Evolutionary conservation across 2,113 vertebrate species (phyloP).

Genomic region (Myiozetetes cayanensis): DNA sequence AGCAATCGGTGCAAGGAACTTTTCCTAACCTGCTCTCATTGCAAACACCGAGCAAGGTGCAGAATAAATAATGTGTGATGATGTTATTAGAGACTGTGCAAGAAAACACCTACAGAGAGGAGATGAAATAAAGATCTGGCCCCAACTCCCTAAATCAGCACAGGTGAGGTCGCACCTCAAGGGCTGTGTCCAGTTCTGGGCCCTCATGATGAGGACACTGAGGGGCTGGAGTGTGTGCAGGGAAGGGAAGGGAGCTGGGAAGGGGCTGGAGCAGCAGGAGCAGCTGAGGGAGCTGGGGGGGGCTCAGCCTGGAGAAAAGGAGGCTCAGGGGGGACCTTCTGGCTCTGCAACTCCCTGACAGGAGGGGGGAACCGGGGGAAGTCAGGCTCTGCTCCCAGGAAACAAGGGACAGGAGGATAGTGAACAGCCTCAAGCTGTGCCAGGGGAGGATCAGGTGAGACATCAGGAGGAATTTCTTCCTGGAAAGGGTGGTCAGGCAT

Average conservation of each 20-base stretch:
- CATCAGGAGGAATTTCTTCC: fast-evolving
- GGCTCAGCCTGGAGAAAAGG: neutral
- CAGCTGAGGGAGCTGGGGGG: neutral
- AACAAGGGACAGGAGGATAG: fast-evolving
- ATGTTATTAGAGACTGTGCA: neutral
- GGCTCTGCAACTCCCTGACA: neutral
- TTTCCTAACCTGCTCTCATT: neutral
- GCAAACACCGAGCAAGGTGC: neutral
- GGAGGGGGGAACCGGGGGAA: fast-evolving
- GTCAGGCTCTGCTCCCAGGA: fast-evolving
- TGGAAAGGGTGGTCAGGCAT: fast-evolving
- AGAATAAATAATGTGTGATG: neutral
- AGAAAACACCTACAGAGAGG: neutral
- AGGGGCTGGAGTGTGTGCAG: fast-evolving
- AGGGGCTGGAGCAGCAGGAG: neutral
- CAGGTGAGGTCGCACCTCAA: neutral
- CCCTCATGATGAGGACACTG: neutral
- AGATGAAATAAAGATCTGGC: neutral
- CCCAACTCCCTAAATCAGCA: neutral
- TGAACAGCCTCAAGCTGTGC: fast-evolving
- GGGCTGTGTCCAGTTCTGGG: neutral
- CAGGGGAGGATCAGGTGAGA: fast-evolving
- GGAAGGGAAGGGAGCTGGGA: fast-evolving
- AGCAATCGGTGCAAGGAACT: neutral
- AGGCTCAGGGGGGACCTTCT: neutral